Percentiles rank a stretch among this genome's conserved stretches.
These are phyloP conservation scores for Plagiodera versicolora DNA, from an alignment of 2,888 invertebrate genomes.

Conservation along the genomic window DNA sequence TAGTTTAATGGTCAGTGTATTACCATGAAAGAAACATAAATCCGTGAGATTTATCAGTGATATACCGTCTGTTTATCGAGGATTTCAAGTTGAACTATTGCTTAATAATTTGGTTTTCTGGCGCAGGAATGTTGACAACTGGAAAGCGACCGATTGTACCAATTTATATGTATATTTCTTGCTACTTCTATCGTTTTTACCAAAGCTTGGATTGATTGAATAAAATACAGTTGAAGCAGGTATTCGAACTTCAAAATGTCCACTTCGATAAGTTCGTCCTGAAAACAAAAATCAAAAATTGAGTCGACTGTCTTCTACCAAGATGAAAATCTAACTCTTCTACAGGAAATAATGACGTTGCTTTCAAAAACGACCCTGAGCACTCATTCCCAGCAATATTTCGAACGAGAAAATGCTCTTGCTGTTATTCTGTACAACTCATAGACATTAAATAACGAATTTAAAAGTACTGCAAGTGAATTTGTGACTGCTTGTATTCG, in stretches of 20 bases:
- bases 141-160: neutral
- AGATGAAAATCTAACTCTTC: no score
- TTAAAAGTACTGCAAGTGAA: neutral
- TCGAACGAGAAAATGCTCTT: neutral
- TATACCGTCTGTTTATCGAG: constrained; percentile 17
- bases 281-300: no score
- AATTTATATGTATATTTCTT: neutral
- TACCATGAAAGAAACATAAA: constrained; percentile 28
- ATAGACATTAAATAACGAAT: neutral
- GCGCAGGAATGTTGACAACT: neutral
- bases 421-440: neutral
- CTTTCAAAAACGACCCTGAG: no score
- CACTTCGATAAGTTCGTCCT: no score
- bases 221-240: neutral
- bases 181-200: neutral
- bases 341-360: no score
- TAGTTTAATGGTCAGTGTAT: constrained; percentile 22
- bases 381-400: no score
- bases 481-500: constrained; percentile 18
- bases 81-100: constrained; percentile 11
- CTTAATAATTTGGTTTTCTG: constrained; percentile 1
- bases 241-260: no score
- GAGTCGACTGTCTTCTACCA: no score
- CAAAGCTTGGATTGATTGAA: neutral
- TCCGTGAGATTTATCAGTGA: constrained; percentile 19